Percentiles rank a stretch among this genome's conserved stretches.
These are phyloP conservation scores for Nasonia giraulti DNA, from an alignment of 1,140 invertebrate species.

Conservation along the genomic window DNA sequence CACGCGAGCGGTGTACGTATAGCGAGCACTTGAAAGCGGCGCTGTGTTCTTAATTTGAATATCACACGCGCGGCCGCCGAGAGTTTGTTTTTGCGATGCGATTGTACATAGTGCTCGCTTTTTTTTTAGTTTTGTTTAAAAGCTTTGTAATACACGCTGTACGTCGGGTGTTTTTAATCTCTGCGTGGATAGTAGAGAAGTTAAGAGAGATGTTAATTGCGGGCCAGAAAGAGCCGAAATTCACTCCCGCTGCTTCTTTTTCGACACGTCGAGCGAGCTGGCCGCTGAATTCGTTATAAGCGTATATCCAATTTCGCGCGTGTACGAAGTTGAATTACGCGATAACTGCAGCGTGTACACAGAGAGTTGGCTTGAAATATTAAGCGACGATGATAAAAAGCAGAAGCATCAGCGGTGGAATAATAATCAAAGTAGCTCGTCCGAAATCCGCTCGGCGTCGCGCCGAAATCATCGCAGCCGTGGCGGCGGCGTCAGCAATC, in stretches of 20 bases:
- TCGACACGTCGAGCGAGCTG: too few species aligned
- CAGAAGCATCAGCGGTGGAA: too few species aligned
- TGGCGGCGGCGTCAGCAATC: neutral
- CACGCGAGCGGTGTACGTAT: slow-evolving; percentile 44
- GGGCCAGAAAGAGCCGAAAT: too few species aligned
- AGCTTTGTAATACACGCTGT: neutral
- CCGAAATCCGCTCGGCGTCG: neutral
- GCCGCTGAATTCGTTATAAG: too few species aligned
- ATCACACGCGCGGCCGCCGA: neutral
- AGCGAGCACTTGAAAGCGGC: neutral
- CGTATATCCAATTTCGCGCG: too few species aligned
- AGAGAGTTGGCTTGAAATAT: too few species aligned
- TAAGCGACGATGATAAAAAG: too few species aligned
- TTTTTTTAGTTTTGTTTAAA: neutral
- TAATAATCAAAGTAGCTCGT: neutral
- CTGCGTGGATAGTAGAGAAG: neutral
- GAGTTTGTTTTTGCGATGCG: neutral
- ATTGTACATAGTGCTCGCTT: neutral
- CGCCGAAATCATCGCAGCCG: neutral
- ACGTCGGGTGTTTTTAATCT: neutral
- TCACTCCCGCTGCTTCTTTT: too few species aligned
- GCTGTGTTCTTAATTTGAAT: neutral
- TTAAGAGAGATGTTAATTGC: neutral
- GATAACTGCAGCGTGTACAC: too few species aligned
- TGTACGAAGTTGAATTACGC: too few species aligned